Base-by-base conservation (phyloP, 1,140 invertebrate species). In the Vollenhovia emeryi region DNA sequence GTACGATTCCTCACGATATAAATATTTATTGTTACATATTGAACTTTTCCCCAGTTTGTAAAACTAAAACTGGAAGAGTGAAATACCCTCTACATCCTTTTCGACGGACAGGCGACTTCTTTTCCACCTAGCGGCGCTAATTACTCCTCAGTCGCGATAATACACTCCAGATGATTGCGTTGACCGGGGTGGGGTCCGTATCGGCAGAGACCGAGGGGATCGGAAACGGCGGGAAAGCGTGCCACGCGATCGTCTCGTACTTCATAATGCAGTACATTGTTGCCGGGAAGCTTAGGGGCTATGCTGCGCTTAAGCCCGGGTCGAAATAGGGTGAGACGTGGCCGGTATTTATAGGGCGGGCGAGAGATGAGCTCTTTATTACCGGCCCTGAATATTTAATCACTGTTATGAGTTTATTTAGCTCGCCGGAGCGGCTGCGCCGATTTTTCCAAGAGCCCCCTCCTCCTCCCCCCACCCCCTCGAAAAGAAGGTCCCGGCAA, bases 401-500 rank as follows among this genome's bases (percentile, higher is more conserved):
- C 91, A 91, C 88, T 90, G 91, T 93, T 91, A 93, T 90, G 89
- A 92, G 90, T 91, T 94, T 92, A 93, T 93, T 93, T 92, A 90
- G 90, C 52, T 73, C 75, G 84, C 57, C 57, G 30, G 40, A 18
- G 74, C 64, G 74, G 50, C 83, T 43, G 18, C 48, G 11, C 55
- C 71, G 64, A 82, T 86, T 89, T 89, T 74, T 82, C n/a, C 78
- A 50, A 57, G 24, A 36, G n/a, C n/a, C n/a, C n/a, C n/a, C n/a
- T n/a, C n/a, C n/a, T n/a, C n/a, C n/a, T n/a, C n/a, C n/a, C n/a
- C n/a, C n/a, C n/a, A n/a, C 76, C 62, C 60, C 15, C 76, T 68
- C 24, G 33, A 50, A 52, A 48, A 45, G n/a, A 2, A 45, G 69
- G 69, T 59, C 52, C 68, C 79, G 62, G 80, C 40, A 82, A 73